Conservation (phyloP, 2,113 vertebrate species). For the Antechinus stuartii region DNA sequence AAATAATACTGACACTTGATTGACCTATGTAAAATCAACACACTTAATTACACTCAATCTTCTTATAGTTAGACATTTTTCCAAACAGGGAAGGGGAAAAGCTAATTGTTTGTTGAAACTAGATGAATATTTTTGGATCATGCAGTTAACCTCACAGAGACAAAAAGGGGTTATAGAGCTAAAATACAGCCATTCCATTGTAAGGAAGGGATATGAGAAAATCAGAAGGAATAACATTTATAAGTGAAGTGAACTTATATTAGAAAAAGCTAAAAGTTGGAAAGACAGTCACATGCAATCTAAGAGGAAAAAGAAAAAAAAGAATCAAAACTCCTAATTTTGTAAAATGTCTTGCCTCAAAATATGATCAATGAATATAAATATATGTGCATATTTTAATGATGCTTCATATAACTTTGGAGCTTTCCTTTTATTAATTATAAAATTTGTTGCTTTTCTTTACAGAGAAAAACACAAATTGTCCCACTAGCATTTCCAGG, state of each 20-base stretch:
- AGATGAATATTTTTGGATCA: neutral
- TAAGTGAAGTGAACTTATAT: slow-evolving; percentile 31
- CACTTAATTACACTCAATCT: neutral
- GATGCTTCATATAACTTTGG: neutral
- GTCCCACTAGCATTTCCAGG: neutral
- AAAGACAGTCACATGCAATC: neutral
- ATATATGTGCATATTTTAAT: slow-evolving; percentile 20
- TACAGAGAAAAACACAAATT: slow-evolving; percentile 42
- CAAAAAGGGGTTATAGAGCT: neutral
- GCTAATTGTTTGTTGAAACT: slow-evolving; percentile 34
- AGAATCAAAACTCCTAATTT: neutral
- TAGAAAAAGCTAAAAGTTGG: neutral
- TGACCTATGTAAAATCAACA: neutral
- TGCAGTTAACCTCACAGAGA: neutral
- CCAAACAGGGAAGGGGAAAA: slow-evolving; percentile 5
- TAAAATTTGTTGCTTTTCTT: slow-evolving; percentile 22
- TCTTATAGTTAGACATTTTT: slow-evolving; percentile 19
- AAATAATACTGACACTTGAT: slow-evolving; percentile 11
- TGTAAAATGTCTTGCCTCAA: neutral
- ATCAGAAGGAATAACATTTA: slow-evolving; percentile 39
- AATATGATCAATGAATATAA: neutral
- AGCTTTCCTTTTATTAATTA: slow-evolving; percentile 16
- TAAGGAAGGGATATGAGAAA: neutral
- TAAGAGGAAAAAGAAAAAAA: neutral
- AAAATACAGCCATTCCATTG: slow-evolving; percentile 46